Percentiles rank a stretch among this genome's conserved stretches.
These are phyloP conservation scores for Hemistola chrysoprasaria DNA, from an alignment of 2,888 invertebrate genomes.

Conservation along the genomic window DNA sequence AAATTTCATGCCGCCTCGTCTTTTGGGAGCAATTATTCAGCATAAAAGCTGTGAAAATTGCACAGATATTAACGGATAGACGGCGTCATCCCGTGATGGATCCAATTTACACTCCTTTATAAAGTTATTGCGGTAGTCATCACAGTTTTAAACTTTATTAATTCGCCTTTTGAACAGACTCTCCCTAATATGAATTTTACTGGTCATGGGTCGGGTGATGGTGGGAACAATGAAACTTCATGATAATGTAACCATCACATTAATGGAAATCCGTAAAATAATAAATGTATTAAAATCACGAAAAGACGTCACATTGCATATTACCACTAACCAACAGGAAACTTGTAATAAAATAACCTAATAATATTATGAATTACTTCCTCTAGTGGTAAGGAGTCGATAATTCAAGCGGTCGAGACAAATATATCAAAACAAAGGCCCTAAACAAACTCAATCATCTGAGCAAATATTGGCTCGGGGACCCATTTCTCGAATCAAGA, in stretches of 20 bases:
- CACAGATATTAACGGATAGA: constrained; percentile 12
- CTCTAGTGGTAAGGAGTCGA: constrained; percentile 8
- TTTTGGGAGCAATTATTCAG: constrained; percentile 11
- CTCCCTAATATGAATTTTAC: constrained; percentile 17
- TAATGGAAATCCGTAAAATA: too few relatives aligned
- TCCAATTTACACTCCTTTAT: constrained; percentile 17
- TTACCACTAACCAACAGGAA: too few relatives aligned
- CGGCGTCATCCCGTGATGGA: constrained; percentile 7
- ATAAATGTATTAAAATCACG: too few relatives aligned
- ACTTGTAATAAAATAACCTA: too few relatives aligned
- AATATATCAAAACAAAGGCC: constrained; percentile 12
- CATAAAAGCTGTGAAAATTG: constrained; percentile 10
- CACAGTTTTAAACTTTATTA: constrained; percentile 20
- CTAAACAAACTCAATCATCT: constrained; percentile 27
- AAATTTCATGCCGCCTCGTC: constrained; percentile 21
- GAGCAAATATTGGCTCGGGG: constrained; percentile 24
- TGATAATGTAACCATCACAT: too few relatives aligned
- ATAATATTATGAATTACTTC: not conserved
- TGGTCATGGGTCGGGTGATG: constrained; percentile 2
- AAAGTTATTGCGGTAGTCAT: constrained; percentile 11
- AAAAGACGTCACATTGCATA: too few relatives aligned
- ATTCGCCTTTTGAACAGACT: constrained; percentile 18
- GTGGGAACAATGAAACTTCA: too few relatives aligned
- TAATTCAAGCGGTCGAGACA: constrained; percentile 1
- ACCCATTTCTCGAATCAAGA: constrained; percentile 5